Conservation (phyloP, 30 jellyfish, hydroid and myxozoan species). For the Aurelia sp. region DNA sequence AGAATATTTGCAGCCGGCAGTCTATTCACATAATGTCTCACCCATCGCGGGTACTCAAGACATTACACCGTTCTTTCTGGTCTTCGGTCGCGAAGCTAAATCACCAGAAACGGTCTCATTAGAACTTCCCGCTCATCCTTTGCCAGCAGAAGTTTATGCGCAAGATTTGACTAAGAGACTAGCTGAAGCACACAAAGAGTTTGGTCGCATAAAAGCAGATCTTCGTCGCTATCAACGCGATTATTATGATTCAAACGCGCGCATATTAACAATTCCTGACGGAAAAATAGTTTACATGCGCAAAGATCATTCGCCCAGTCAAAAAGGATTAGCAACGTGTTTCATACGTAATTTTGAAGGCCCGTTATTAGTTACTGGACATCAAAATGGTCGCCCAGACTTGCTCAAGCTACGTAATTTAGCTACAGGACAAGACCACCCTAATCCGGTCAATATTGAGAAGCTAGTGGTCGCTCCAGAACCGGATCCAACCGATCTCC, state of each 20-base stretch:
- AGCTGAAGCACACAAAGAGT: background rate
- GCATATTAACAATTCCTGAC: conserved; percentile 1
- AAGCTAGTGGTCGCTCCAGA: background rate
- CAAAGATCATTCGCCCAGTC: background rate
- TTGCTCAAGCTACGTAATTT: background rate
- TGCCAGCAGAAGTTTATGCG: conserved; percentile 1
- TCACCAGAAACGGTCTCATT: background rate
- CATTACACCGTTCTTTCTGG: conserved; percentile 26
- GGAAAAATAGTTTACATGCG: conserved; percentile 13
- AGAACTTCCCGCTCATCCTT: background rate
- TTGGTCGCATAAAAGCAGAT: background rate
- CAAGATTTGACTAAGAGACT: background rate
- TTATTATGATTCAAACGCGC: background rate
- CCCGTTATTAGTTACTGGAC: conserved; percentile 3
- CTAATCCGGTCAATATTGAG: background rate
- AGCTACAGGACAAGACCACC: background rate
- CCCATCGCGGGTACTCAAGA: conserved; percentile 31
- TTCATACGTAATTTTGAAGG: background rate
- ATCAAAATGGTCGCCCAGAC: background rate
- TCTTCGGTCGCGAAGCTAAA: conserved; percentile 47
- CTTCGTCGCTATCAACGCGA: conserved; percentile 33
- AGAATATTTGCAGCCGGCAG: conserved; percentile 54
- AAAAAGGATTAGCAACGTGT: background rate
- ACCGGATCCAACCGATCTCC: background rate
- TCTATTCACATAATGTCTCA: conserved; percentile 45